Percentiles rank a stretch among this genome's conserved stretches.
These are phyloP conservation scores for Germaria angustata DNA, from an alignment of 2,888 invertebrate genomes.

Conservation along the genomic window DNA sequence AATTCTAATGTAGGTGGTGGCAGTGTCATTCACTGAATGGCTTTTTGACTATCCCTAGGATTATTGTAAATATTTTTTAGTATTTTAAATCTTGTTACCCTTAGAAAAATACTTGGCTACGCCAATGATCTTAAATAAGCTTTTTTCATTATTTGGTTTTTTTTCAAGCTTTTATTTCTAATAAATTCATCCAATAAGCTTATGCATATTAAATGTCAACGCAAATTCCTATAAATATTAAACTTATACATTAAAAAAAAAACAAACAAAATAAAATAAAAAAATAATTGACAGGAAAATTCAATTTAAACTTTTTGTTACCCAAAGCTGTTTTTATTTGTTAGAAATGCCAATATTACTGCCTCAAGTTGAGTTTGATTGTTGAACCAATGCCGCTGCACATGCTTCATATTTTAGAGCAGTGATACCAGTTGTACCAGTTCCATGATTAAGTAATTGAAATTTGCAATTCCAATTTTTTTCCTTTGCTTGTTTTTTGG, in stretches of 20 bases:
- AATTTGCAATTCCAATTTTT: conserved; percentile 13
- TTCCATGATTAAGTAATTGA: conserved; percentile 49
- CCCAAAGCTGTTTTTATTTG: background rate
- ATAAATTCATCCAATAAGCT: conserved; percentile 17
- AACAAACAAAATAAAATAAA: background rate
- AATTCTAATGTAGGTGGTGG: background rate
- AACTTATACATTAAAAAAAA: conserved; percentile 2
- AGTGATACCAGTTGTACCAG: conserved; percentile 47
- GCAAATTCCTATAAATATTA: conserved; percentile 22
- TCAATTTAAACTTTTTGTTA: conserved; percentile 26
- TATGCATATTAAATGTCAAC: conserved; percentile 57
- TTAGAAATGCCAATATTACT: conserved; percentile 22
- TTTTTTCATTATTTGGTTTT: background rate
- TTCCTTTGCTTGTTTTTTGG: background rate
- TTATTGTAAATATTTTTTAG: no score
- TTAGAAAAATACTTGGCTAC: background rate
- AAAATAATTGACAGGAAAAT: background rate
- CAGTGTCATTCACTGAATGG: background rate
- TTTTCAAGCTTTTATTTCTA: background rate
- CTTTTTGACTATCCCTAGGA: no score
- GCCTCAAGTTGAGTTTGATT: background rate
- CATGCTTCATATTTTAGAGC: background rate
- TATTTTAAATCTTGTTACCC: no score
- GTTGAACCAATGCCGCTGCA: background rate
- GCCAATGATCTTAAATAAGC: background rate